These are phyloP conservation scores for Rallus crepitans DNA, from an alignment of 2,797 vertebrate species.

Conservation along the genomic window DNA sequence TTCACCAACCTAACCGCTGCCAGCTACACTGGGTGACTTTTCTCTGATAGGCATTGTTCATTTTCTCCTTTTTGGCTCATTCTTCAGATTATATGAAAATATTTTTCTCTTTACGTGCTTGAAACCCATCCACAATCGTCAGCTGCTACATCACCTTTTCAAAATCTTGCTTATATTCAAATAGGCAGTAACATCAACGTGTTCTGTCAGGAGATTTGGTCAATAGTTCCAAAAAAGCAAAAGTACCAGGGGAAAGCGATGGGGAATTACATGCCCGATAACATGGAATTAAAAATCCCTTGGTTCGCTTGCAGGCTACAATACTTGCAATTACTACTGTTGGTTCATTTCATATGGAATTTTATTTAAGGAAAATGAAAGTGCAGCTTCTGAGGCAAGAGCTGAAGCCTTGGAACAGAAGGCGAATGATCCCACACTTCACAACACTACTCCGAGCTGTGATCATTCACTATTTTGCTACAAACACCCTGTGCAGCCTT, in stretches of 20 bases:
- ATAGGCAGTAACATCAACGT: background rate
- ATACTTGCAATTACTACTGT: background rate
- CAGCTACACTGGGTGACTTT: background rate
- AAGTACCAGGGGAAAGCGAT: background rate
- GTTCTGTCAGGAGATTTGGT: background rate
- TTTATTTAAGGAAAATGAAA: background rate
- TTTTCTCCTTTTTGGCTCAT: background rate
- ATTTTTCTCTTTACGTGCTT: background rate
- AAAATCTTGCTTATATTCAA: constrained; percentile 38
- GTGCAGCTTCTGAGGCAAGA: background rate
- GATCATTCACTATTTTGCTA: background rate
- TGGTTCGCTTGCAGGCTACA: background rate
- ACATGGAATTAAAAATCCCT: background rate
- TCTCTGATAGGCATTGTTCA: background rate
- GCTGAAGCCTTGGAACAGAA: background rate
- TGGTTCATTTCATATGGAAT: background rate
- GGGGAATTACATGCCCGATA: background rate
- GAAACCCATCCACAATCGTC: background rate
- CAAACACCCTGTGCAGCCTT: background rate
- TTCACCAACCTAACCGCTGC: background rate
- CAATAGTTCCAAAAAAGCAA: background rate
- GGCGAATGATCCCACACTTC: background rate
- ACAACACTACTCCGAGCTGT: background rate
- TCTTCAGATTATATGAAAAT: background rate
- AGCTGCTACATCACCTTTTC: background rate